These are phyloP conservation scores for Myoxocephalus aenaeus DNA, from an alignment of 2,797 vertebrate species.

Conservation along the genomic window DNA sequence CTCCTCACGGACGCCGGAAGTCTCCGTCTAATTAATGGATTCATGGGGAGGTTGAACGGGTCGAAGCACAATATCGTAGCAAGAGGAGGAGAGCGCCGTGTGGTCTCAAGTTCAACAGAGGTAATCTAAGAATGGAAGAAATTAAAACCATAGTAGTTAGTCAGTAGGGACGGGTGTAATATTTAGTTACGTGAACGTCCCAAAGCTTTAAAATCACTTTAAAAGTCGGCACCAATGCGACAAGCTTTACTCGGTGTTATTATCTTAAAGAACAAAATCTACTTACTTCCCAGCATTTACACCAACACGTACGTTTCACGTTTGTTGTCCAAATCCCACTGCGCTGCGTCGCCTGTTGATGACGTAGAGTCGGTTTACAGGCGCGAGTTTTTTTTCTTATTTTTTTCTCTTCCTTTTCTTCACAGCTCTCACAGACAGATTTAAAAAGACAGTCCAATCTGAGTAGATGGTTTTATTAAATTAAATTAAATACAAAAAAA, in stretches of 20 bases:
- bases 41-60: slow-evolving; percentile 58
- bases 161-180: neutral
- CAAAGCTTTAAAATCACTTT: neutral
- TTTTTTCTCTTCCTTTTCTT: neutral
- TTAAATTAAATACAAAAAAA: neutral
- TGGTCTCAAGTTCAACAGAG: neutral
- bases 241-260: accelerated
- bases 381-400: neutral
- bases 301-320: neutral
- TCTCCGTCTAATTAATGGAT: slow-evolving; percentile 74
- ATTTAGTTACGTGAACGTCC: neutral
- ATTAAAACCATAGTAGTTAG: neutral
- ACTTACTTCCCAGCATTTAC: slow-evolving; percentile 15
- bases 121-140: slow-evolving; percentile 22
- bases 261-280: accelerated
- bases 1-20: slow-evolving; percentile 76
- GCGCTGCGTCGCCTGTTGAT: slow-evolving; percentile 56
- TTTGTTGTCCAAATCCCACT: neutral
- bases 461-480: neutral
- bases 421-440: neutral
- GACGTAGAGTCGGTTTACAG: slow-evolving; percentile 48
- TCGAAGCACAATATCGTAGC: neutral
- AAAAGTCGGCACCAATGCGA: accelerated
- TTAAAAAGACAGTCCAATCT: neutral
- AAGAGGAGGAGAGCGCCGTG: neutral